A percentile compares a stretch with the other conserved stretches of the same genome.
phyloP scores from a whole-genome alignment of 2,888 invertebrate species.

The Pomacea canaliculata region DNA sequence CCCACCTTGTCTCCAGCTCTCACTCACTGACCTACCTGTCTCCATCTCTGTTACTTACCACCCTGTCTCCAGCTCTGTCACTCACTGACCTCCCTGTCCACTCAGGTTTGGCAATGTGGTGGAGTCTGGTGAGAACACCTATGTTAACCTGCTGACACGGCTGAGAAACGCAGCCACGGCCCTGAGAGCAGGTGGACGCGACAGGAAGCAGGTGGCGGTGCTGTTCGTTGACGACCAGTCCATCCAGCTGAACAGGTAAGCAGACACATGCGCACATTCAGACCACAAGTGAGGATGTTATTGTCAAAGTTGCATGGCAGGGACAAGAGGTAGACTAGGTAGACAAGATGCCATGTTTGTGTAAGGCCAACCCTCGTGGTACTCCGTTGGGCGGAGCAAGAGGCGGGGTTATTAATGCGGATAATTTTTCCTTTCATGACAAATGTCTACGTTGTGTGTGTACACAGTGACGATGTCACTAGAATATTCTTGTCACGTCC shows the following conservation, averaged over 20 bases:
- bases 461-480: no score
- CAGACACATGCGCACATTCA: background rate
- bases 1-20: no score
- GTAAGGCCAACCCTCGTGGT: background rate
- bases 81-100: background rate
- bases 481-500: no score
- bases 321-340: no score
- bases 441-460: no score
- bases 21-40: no score
- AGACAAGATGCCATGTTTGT: background rate
- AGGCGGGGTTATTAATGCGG: no score
- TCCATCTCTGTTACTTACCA: no score
- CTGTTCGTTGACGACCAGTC: constrained; percentile 50
- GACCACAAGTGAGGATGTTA: background rate
- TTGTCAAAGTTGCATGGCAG: background rate
- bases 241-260: constrained; percentile 27
- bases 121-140: constrained; percentile 21
- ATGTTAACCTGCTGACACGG: constrained; percentile 27
- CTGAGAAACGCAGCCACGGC: constrained; percentile 20
- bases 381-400: no score
- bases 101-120: constrained; percentile 25
- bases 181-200: constrained; percentile 31
- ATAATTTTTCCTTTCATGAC: no score
- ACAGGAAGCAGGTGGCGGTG: constrained; percentile 49
- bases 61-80: background rate